Evolutionary conservation across 2,797 vertebrate species (phyloP), one percentile per base, ranked within the genome.

Genomic region (Diglossa cyanea): DNA sequence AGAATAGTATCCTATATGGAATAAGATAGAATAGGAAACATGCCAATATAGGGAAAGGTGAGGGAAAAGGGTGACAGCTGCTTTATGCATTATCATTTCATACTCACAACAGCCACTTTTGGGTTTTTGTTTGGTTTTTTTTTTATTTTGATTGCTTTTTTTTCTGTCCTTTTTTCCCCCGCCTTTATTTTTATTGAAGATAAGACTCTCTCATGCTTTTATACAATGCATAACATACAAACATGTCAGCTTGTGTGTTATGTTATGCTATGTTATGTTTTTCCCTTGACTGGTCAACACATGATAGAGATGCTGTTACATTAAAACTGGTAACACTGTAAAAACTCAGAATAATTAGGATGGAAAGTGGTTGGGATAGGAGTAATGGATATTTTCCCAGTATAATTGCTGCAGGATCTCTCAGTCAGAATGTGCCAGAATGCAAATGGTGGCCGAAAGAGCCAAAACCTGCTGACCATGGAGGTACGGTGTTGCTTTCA

Each of bases 91-190:
- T 88, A 40, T 3, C 9, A 33, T 73, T 70, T 74, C 31, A 35
- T 40, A 16, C 13, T 55, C 58, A 24, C 5, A n/a, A 33, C 39
- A 60, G 21, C 7, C 5, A 25, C 4, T 33, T 53, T 40, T n/a
- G 17, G 20, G 5, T 8, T 25, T 50, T 58, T 16, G 6, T 23
- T 39, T 20, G 13, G 5, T 2, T 1, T 31, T 13, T 31, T 13
- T 48, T 40, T 30, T 42, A 35, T 16, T 37, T 58, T 17, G 11
- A 55, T 39, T n/a, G 3, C 2, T 4, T n/a, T 37, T 5, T 25
- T 37, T 14, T 40, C 39, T 16, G 15, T 11, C 10, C 8, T 47
- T 31, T 48, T 48, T 25, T 3, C 0, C 0, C 39, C 11, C 7
- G 25, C 2, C 9, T 44, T 75, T 66, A 37, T 66, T 82, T 86